Percentiles rank a stretch among this genome's conserved stretches.
Conservation (phyloP, 2,797 vertebrate species). For the Sciurus vulgaris region DNA sequence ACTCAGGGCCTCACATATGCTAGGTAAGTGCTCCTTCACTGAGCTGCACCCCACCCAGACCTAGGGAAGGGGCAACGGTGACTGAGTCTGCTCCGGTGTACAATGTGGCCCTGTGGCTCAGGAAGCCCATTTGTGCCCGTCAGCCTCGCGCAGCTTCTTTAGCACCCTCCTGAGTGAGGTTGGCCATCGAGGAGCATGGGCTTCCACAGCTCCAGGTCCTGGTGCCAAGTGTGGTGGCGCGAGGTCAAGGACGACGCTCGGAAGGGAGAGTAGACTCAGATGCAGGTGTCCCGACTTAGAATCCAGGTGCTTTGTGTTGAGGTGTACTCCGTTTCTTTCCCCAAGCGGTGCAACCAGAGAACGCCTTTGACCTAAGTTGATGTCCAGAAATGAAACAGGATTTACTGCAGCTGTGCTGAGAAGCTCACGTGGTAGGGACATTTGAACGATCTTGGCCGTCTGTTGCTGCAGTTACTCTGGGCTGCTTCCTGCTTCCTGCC, state of each 20-base stretch:
- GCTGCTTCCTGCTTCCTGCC: neutral
- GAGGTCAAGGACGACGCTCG: no score
- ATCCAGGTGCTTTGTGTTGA: neutral
- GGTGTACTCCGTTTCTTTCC: neutral
- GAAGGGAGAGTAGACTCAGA: neutral
- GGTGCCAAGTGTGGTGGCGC: no score
- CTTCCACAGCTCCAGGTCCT: neutral
- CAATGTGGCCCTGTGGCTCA: neutral
- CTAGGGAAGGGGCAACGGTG: neutral
- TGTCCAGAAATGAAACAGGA: neutral
- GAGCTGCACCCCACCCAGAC: neutral
- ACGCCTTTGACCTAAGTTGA: neutral
- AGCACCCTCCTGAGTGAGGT: no score
- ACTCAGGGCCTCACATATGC: neutral
- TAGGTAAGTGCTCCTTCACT: neutral
- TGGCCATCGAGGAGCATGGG: rapidly evolving
- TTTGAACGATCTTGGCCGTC: neutral
- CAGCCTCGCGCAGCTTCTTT: neutral
- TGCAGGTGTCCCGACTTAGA: neutral
- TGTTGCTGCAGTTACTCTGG: neutral
- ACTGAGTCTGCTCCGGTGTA: neutral
- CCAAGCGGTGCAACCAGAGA: neutral
- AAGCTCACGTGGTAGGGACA: neutral
- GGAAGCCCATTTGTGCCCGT: neutral
- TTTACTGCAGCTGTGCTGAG: neutral